A percentile compares a stretch with the other conserved stretches of the same genome.
Evolutionary conservation across 2,113 vertebrate species (phyloP).

Genomic region (Cyprinus carpio): DNA sequence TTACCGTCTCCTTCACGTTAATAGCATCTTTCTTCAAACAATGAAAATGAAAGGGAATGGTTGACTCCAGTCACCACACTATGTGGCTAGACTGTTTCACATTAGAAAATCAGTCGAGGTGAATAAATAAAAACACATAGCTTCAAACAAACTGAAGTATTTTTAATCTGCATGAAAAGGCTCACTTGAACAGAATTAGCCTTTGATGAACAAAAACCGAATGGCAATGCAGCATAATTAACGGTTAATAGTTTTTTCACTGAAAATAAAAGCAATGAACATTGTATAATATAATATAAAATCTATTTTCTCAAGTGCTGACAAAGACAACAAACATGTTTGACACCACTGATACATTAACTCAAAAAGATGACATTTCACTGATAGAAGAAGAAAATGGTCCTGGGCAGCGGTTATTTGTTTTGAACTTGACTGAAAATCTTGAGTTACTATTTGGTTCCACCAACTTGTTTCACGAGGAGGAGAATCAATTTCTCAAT

Average conservation of each 20-base stretch:
- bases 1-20: neutral
- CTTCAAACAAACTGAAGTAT: constrained; percentile 4
- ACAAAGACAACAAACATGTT: too few relatives aligned
- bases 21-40: neutral
- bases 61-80: too few relatives aligned
- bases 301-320: neutral
- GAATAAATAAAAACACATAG: neutral
- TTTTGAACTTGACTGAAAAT: neutral
- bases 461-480: constrained; percentile 56
- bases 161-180: neutral
- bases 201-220: neutral
- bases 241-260: neutral
- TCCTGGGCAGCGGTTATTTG: too few relatives aligned
- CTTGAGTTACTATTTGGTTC: constrained; percentile 39
- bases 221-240: neutral
- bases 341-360: too few relatives aligned
- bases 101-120: neutral
- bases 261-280: neutral
- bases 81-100: neutral
- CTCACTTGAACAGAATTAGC: neutral
- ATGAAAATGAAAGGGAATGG: neutral
- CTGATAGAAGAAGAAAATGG: too few relatives aligned
- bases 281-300: constrained; percentile 3
- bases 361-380: too few relatives aligned
- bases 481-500: constrained; percentile 68